phyloP scores from a whole-genome alignment of 2,888 invertebrate species.

The Drosophila heteroneura region DNA sequence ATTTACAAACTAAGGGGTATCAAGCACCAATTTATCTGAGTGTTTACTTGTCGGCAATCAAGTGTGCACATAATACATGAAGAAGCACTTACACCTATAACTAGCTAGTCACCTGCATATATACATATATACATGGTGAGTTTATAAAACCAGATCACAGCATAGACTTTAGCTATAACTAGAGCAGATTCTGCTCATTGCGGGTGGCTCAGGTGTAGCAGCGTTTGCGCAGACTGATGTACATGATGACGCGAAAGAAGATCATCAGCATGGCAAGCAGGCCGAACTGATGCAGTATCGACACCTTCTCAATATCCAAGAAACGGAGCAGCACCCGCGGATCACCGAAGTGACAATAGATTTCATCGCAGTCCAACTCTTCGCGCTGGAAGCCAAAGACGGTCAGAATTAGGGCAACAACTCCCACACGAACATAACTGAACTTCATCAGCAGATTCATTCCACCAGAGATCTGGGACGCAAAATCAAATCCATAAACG shows the following conservation, averaged over 20 bases:
- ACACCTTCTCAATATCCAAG: conserved; percentile 87
- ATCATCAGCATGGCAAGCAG: conserved; percentile 87
- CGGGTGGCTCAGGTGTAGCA: conserved; percentile 75
- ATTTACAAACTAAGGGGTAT: conserved; percentile 27
- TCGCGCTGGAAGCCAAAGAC: conserved; percentile 88
- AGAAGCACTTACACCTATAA: conserved; percentile 6
- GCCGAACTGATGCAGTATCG: conserved; percentile 87
- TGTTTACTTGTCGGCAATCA: conserved; percentile 43
- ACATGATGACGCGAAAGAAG: conserved; percentile 87
- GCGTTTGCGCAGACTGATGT: conserved; percentile 87
- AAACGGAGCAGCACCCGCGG: conserved; percentile 88
- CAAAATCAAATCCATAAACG: conserved; percentile 90
- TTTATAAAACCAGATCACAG: conserved; percentile 67
- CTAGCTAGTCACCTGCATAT: conserved; percentile 23
- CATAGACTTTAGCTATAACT: conserved; percentile 62
- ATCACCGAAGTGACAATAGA: conserved; percentile 89
- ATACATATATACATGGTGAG: conserved; percentile 5
- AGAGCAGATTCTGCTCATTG: conserved; percentile 23
- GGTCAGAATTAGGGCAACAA: conserved; percentile 88
- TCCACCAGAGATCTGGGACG: conserved; percentile 87
- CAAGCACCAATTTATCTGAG: conserved; percentile 44
- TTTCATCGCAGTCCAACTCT: conserved; percentile 87
- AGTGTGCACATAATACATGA: conserved; percentile 38
- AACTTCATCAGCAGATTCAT: conserved; percentile 89
- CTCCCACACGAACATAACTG: conserved; percentile 89